These are phyloP conservation scores for Xestia ashworthii DNA, from an alignment of 2,888 invertebrate genomes.

Conservation along the genomic window DNA sequence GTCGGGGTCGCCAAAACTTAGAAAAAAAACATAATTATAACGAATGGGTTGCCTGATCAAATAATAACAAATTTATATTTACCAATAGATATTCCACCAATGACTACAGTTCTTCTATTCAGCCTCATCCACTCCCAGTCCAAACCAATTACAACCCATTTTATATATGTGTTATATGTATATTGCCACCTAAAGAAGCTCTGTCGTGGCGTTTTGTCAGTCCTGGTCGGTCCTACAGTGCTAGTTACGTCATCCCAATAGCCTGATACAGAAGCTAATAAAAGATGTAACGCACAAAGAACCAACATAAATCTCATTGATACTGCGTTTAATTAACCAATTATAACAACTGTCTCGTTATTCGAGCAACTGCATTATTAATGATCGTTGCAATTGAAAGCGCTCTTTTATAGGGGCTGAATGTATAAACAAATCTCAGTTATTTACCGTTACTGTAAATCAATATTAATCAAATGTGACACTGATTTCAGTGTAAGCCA, in stretches of 20 bases:
- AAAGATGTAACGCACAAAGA: neutral
- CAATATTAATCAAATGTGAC: constrained; percentile 8
- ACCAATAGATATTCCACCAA: constrained; percentile 70
- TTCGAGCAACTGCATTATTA: neutral
- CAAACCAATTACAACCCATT: too few species aligned
- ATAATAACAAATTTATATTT: constrained; percentile 12
- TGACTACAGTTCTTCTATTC: constrained; percentile 38
- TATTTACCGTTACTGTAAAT: constrained; percentile 2
- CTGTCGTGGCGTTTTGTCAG: neutral
- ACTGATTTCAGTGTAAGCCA: neutral
- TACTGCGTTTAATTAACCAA: neutral
- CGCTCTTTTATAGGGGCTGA: constrained; percentile 18
- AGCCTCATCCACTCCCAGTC: too few species aligned
- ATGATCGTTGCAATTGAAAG: neutral
- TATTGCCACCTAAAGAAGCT: constrained; percentile 68
- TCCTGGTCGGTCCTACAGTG: fast-evolving
- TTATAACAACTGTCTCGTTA: neutral
- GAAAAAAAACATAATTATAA: too few species aligned
- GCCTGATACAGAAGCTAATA: neutral
- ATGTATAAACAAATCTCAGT: constrained; percentile 18
- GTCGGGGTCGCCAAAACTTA: too few species aligned
- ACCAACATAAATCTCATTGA: constrained; percentile 28
- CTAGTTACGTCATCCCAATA: constrained; percentile 42
- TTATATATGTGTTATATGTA: neutral
- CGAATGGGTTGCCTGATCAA: neutral